Evolutionary conservation across 2,113 vertebrate species (phyloP).

Genomic region (Macquaria australasica): DNA sequence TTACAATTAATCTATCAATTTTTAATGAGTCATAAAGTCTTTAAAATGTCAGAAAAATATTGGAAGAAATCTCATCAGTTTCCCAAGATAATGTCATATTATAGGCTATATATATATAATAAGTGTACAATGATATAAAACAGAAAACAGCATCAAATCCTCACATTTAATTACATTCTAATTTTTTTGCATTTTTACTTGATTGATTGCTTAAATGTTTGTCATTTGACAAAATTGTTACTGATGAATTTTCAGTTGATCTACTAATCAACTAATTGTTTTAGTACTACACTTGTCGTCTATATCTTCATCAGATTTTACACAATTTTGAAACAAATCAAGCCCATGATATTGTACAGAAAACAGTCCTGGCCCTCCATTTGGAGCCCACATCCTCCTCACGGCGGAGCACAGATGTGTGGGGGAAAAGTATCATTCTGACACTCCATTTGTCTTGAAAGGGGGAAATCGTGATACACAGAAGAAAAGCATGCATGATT

Average conservation of each 20-base stretch:
- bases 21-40: background rate
- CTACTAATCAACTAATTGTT: background rate
- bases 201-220: background rate
- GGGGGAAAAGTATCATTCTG: slow-evolving; percentile 41
- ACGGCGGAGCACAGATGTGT: slow-evolving; percentile 14
- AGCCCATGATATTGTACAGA: background rate
- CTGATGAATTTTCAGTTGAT: background rate
- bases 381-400: slow-evolving; percentile 33
- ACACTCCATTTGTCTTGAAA: slow-evolving; percentile 74
- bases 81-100: no score
- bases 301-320: background rate
- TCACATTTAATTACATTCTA: background rate
- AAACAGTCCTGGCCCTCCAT: slow-evolving; percentile 1
- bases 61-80: no score
- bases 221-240: background rate
- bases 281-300: background rate
- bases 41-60: background rate
- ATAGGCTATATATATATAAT: no score
- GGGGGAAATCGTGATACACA: slow-evolving; percentile 50
- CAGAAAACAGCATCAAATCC: background rate
- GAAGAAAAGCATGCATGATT: slow-evolving; percentile 72
- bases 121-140: no score
- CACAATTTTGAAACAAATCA: background rate
- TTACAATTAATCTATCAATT: background rate
- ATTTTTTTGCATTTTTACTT: background rate